These are phyloP conservation scores for Phataginus tricuspis DNA, from an alignment of 2,797 vertebrate species.

Conservation along the genomic window DNA sequence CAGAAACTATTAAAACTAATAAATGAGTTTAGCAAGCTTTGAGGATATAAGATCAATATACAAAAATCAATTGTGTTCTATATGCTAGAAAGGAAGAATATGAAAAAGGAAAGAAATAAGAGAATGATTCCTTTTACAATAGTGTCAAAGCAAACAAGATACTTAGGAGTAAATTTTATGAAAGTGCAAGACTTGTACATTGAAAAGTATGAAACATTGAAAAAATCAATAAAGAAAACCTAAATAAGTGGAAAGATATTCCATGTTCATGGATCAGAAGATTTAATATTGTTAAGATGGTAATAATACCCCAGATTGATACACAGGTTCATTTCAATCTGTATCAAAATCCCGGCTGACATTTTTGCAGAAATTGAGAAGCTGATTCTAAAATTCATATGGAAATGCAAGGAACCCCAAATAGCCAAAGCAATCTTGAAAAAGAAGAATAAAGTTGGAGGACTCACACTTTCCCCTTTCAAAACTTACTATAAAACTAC, in stretches of 20 bases:
- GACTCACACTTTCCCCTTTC: neutral
- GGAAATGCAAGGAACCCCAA: neutral
- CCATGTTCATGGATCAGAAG: neutral
- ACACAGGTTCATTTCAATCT: neutral
- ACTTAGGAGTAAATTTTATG: neutral
- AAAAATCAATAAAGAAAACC: neutral
- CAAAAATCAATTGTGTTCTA: neutral
- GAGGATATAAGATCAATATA: neutral
- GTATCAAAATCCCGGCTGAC: neutral
- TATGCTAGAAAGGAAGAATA: neutral
- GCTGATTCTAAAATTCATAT: conserved; percentile 8
- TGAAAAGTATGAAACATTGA: neutral
- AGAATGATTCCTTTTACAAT: neutral
- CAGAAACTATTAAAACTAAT: conserved; percentile 4
- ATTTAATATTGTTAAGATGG: conserved; percentile 3
- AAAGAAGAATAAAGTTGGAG: neutral
- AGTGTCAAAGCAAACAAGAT: neutral
- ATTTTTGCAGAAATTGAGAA: neutral
- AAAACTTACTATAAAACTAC: neutral
- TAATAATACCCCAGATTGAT: neutral
- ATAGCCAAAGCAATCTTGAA: neutral
- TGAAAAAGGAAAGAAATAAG: neutral
- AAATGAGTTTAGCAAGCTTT: conserved; percentile 22
- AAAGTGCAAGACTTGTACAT: neutral
- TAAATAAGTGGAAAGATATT: neutral